phyloP scores from a whole-genome alignment of 2,113 vertebrate species.

The Cyanistes caeruleus region DNA sequence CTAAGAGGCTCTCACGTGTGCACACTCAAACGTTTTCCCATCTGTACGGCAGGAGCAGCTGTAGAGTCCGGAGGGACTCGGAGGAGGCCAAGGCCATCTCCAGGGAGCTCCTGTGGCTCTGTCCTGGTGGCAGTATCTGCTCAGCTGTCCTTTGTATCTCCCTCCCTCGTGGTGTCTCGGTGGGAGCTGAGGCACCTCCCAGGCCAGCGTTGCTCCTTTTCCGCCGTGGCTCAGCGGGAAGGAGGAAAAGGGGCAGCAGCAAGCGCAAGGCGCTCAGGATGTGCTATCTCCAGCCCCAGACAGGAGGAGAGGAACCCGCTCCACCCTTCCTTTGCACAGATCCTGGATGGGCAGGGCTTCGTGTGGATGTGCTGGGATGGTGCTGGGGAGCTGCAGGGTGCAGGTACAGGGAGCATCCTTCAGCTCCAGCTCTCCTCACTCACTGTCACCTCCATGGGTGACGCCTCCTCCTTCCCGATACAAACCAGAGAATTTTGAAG shows the following conservation, averaged over 20 bases:
- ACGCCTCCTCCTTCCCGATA: neutral
- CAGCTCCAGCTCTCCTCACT: neutral
- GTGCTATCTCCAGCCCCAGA: neutral
- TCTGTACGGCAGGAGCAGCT: slow-evolving; percentile 1
- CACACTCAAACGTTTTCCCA: neutral
- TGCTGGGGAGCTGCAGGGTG: neutral
- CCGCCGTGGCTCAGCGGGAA: neutral
- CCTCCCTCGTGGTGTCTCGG: rapidly evolving
- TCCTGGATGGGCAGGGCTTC: neutral
- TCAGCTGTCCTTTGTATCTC: neutral
- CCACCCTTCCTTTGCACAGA: slow-evolving; percentile 36
- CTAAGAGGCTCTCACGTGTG: neutral
- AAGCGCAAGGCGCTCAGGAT: neutral
- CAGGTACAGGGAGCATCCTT: neutral
- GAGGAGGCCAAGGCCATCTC: neutral
- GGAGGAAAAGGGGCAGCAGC: neutral
- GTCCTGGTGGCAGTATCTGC: neutral
- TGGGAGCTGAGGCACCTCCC: neutral
- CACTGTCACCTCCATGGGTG: neutral
- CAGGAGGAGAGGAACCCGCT: slow-evolving; percentile 16
- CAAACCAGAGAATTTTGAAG: neutral
- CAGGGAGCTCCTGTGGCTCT: neutral
- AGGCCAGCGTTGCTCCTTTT: neutral
- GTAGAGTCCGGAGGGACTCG: neutral
- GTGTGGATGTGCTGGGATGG: neutral